These are phyloP conservation scores for Ochotona princeps DNA, from an alignment of 2,113 vertebrate genomes.

Conservation along the genomic window DNA sequence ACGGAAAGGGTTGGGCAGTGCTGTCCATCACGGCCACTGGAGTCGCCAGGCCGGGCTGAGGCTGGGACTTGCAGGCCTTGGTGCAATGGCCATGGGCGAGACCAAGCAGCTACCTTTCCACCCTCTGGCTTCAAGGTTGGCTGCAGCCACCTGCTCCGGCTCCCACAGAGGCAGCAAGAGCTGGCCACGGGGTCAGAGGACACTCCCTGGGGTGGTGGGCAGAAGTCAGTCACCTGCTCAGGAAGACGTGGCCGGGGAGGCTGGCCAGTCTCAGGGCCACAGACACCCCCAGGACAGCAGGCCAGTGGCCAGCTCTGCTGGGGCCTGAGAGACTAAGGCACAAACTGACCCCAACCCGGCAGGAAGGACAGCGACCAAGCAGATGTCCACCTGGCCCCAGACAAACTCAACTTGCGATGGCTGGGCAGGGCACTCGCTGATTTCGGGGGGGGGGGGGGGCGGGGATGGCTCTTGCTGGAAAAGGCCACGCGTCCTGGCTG, in stretches of 20 bases:
- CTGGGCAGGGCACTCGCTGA: background rate
- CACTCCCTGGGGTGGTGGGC: background rate
- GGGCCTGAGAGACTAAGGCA: constrained; percentile 74
- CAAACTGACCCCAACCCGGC: constrained; percentile 74
- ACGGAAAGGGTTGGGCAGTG: fast-evolving
- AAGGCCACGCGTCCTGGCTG: background rate
- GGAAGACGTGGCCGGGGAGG: background rate
- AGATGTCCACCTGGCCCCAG: background rate
- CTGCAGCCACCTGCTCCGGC: background rate
- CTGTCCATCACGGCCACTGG: background rate
- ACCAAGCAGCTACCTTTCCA: background rate
- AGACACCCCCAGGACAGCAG: background rate
- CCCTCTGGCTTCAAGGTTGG: too few species aligned
- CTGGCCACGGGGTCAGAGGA: background rate
- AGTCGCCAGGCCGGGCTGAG: background rate
- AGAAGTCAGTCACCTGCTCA: background rate
- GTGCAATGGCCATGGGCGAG: background rate
- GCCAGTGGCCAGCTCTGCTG: background rate
- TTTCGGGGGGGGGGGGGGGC: background rate
- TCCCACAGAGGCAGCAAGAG: background rate
- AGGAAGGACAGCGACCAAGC: constrained; percentile 57
- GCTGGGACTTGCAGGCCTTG: background rate
- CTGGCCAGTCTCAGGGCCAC: background rate
- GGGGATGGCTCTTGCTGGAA: constrained; percentile 22
- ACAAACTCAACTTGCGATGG: background rate